Conservation (phyloP, 2,888 invertebrate genomes). For the Peribatodes rhomboidaria region DNA sequence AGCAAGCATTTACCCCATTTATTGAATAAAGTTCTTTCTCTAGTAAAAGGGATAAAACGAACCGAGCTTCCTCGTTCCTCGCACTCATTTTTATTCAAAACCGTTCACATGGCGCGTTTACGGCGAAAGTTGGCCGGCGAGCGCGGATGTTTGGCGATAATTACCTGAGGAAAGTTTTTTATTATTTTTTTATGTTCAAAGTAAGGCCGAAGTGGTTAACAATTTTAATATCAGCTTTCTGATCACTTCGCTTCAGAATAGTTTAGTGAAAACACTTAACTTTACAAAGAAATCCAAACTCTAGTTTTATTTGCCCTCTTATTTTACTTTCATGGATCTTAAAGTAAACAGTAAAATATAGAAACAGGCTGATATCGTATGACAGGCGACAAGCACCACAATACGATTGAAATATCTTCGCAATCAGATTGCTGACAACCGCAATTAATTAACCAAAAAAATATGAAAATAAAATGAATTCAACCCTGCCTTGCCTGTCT, state of each 20-base stretch:
- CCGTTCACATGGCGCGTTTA: conserved; percentile 64
- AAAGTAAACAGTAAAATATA: no score
- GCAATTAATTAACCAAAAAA: no score
- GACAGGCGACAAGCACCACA: no score
- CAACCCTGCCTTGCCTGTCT: no score
- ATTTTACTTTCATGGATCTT: no score
- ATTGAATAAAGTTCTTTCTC: conserved; percentile 51
- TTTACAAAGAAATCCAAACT: neutral
- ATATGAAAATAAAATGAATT: no score
- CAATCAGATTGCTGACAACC: no score
- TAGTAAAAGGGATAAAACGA: conserved; percentile 40
- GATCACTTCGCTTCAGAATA: neutral
- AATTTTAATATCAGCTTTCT: conserved; percentile 2
- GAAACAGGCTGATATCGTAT: no score
- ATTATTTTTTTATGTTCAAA: conserved; percentile 22
- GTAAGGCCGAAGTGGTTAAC: neutral
- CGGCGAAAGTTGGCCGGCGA: conserved; percentile 56
- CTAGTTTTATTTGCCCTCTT: neutral
- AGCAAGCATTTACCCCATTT: conserved; percentile 28
- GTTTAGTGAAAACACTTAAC: neutral
- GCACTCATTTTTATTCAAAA: conserved; percentile 62
- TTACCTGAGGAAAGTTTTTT: conserved; percentile 48
- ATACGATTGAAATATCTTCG: no score
- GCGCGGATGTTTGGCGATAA: conserved; percentile 52
- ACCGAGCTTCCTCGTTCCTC: conserved; percentile 40